Evolutionary conservation across 2,797 vertebrate genomes (phyloP), one percentile per base, ranked within the genome.

Genomic region (Brotula barbata): DNA sequence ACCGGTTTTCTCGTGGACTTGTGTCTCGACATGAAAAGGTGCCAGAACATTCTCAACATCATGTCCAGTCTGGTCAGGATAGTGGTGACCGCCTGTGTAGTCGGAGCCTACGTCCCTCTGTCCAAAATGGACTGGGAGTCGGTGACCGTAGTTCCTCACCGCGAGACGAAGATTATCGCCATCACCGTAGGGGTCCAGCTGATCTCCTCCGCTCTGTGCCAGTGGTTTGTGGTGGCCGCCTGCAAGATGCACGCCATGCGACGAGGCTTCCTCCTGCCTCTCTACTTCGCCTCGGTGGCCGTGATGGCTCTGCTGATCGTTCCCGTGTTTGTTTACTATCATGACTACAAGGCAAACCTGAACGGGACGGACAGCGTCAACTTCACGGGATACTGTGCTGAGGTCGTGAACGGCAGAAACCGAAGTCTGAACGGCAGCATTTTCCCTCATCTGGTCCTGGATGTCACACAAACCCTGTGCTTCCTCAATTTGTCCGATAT

Each of bases 181-280:
- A 70, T 78, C 51, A 77, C 81, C 50, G 40, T 89, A 8, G 81
- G 57, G 3, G 68, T 90, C 51, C 91, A 92, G 80, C 81, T 88
- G 21, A 9, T 73, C 40, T 89, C 89, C 44, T 91, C 90, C 0
- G 84, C 60, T 1, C 49, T 91, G 54, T 92, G 90, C 61, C 85
- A 84, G 28, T 89, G 89, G 89, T 86, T 92, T 70, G 73, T 78
- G 1, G 44, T 91, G 19, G 77, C 67, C 1, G 88, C 89, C 20
- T 92, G 89, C 22, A 92, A 92, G 77, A 91, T 92, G 87, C 90
- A 91, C 2, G 83, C 82, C 22, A 7, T 91, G 47, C 77, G 82
- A 1, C 78, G 81, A 0, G 80, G 90, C 77, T 92, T 92, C 56
- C 46, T 87, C 1, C 2, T 88, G 4, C 90, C 91, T 34, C 36